Base-by-base conservation (phyloP, 2,888 invertebrate species). In the Oscheius sp. region DNA sequence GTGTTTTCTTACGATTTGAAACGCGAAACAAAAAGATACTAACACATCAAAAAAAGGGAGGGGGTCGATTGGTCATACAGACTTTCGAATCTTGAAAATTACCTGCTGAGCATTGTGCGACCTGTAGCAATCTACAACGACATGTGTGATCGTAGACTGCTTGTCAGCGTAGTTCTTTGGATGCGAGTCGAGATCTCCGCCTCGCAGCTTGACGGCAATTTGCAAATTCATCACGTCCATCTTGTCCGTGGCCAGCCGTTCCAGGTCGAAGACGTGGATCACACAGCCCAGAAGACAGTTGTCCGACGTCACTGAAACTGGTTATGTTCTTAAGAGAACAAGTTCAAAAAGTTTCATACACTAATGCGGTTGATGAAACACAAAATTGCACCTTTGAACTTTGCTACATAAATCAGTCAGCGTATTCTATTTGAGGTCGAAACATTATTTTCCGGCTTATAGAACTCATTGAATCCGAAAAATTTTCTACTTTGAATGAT, bases 141-240 rank as follows among this genome's bases (percentile, higher is more conserved):
- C 66, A 53, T 73, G 68, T 13, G 70, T 74, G n/a, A 60, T 47
- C 21, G 53, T 59, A n/a, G 33, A 58, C 21, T 51, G 50, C 35
- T 48, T 75, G 10, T 76, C 72, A 33, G 60, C 2, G 60, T 68
- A 75, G 4, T 71, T 55, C 35, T 80, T 74, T 11, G 58, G 53
- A 4, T 77, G 75, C 53, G 76, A 80, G 21, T 82, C 82, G 37
- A 84, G 71, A 10, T 84, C 84, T 4, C 82, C 84, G 4, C 84
- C 84, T 51, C 76, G 76, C 29, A 72, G 50, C 50, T 72, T 74
- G 4, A 77, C 70, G 33, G 76, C 74, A 42, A 78, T 77, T 13
- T 63, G 65, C 10, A 80, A 35, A 50, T 74, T 79, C 13, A 73
- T 32, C 55, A 73, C 35, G 62, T 78, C 80, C 32, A 74, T 42